Evolutionary conservation across 2,888 invertebrate species (phyloP).

Genomic region (Cheilosia vulpina): DNA sequence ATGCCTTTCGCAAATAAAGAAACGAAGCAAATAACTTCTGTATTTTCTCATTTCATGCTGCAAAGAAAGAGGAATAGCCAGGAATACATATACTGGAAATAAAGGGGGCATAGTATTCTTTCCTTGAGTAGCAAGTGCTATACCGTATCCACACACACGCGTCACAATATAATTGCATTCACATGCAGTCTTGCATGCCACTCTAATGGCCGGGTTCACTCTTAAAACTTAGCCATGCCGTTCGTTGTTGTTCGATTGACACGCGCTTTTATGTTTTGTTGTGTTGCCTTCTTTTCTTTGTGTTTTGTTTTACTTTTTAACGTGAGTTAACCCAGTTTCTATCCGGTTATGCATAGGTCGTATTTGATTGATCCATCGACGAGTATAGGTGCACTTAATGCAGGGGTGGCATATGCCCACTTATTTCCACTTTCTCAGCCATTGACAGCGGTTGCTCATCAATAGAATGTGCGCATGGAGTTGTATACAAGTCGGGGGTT

Average conservation of each 20-base stretch:
- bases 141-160: slow-evolving; percentile 2
- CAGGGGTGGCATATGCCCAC: slow-evolving; percentile 44
- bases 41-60: not conserved
- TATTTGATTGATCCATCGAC: slow-evolving; percentile 54
- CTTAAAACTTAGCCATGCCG: slow-evolving; percentile 42
- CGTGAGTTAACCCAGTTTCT: slow-evolving; percentile 65
- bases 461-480: slow-evolving; percentile 24
- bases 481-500: slow-evolving; percentile 21
- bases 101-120: slow-evolving; percentile 30
- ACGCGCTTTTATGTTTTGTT: slow-evolving; percentile 35
- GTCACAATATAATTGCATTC: slow-evolving; percentile 14
- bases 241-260: slow-evolving; percentile 45
- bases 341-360: slow-evolving; percentile 27
- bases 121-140: slow-evolving; percentile 11
- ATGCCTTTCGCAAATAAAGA: slow-evolving; percentile 14
- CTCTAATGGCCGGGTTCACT: slow-evolving; percentile 58
- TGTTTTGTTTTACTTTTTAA: slow-evolving; percentile 17
- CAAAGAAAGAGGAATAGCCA: not conserved
- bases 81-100: slow-evolving; percentile 22
- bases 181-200: slow-evolving; percentile 50
- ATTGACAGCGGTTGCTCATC: slow-evolving; percentile 54
- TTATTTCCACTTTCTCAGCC: slow-evolving; percentile 28
- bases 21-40: not conserved
- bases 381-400: slow-evolving; percentile 24
- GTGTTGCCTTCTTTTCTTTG: slow-evolving; percentile 3